A percentile compares a stretch with the other conserved stretches of the same genome.
Conservation (phyloP, 2,113 vertebrate genomes). For the Oxyruncus cristatus region DNA sequence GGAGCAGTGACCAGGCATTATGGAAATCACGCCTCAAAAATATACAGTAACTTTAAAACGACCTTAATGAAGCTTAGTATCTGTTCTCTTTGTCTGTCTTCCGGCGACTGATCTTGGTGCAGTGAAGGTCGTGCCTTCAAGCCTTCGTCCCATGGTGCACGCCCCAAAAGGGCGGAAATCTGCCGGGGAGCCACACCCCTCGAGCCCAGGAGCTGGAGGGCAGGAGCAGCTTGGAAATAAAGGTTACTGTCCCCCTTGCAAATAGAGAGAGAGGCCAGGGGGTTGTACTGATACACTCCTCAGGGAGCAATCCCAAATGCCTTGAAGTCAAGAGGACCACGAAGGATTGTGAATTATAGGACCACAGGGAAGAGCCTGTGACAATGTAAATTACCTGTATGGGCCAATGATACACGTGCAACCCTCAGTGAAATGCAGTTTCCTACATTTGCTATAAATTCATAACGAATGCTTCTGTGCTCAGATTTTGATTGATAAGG, state of each 20-base stretch:
- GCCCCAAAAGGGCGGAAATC: not conserved
- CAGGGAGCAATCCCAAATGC: not conserved
- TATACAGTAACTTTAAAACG: not conserved
- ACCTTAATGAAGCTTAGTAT: not conserved
- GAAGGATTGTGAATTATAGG: rapidly evolving
- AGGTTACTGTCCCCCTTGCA: not conserved
- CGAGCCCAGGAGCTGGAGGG: not conserved
- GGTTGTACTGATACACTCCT: not conserved
- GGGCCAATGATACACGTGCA: rapidly evolving
- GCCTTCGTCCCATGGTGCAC: not conserved
- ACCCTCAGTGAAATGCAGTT: not conserved
- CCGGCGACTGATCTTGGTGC: not conserved
- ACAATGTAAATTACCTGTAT: not conserved
- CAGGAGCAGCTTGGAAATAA: rapidly evolving
- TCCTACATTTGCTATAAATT: not conserved
- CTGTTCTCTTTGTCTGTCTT: not conserved
- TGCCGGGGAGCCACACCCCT: not conserved
- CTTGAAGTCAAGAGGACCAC: not conserved
- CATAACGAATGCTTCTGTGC: not conserved
- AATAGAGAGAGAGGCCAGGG: not conserved
- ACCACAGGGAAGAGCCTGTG: not conserved
- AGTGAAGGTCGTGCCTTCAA: not conserved
- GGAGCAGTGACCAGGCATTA: not conserved
- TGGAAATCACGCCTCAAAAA: not conserved
- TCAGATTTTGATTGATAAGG: not conserved